Evolutionary conservation across 2,797 vertebrate genomes (phyloP), one percentile per base, ranked within the genome.

Genomic region (Botia almorhae): DNA sequence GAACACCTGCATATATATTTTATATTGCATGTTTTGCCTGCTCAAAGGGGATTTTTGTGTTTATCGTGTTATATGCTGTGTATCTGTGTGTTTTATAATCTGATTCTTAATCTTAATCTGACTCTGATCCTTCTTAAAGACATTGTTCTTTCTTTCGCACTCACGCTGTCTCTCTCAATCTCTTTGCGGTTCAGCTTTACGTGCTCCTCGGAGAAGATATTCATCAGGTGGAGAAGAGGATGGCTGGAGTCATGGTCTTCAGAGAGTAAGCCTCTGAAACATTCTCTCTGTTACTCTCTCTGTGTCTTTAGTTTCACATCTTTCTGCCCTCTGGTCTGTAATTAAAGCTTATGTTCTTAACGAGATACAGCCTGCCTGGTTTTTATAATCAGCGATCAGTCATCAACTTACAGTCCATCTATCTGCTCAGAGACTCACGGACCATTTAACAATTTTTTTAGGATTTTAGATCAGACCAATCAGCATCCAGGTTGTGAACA

Each of bases 171-270:
- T 76, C 7, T 72, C 61, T 70, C 16, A 68, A 60, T 80, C 17
- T 46, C 8, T 78, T 8, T 75, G 4, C 81, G 0, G 61, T 53
- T 74, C 75, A 85, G 80, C 74, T 73, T 76, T 85, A 51, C 76
- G 79, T 63, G 85, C 78, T 76, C 80, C 76, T 82, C 70, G 73
- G 80, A 95, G 98, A 84, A 95, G 98, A 88, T 98, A 97, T 91
- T 99, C 97, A 0, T 96, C 97, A 0, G 98, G 97, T 77, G 97
- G 96, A 1, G 96, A 99, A 78, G 98, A 98, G 73, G 96, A 98
- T 0, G 94, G 95, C 7, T 98, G 96, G 83, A 96, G 96, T 89
- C 95, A 96, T 72, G 96, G 97, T 81, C 94, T 98, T 91, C 96
- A 98, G 91, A 97, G 93, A 92, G 98, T 99, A 88, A 83, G 86